Evolutionary conservation across 2,888 invertebrate species (phyloP).

Genomic region (Arge pagana): DNA sequence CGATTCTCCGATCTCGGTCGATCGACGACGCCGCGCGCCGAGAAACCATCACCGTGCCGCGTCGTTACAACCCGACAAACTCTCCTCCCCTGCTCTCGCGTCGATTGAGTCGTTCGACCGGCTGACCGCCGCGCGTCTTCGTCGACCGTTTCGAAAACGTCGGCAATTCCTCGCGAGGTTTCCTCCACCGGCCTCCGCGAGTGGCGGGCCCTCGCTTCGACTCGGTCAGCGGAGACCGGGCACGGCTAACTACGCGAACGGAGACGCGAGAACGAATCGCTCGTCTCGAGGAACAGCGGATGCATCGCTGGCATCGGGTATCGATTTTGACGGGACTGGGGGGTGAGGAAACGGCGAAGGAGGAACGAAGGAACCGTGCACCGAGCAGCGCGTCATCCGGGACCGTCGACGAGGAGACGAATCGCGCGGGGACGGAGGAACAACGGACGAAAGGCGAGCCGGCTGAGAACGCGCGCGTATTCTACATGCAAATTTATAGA

Average conservation of each 20-base stretch:
- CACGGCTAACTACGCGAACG: no score
- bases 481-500: conserved; percentile 59
- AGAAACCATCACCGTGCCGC: conserved; percentile 19
- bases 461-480: conserved; percentile 50
- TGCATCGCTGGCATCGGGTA: conserved; percentile 32
- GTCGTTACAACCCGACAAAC: conserved; percentile 30
- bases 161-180: conserved; percentile 3
- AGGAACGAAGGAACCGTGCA: conserved; percentile 6
- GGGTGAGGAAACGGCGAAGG: no score
- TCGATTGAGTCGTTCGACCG: conserved; percentile 39
- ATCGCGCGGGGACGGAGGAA: conserved; percentile 8
- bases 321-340: conserved; percentile 20
- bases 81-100: conserved; percentile 23
- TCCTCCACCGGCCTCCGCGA: background rate
- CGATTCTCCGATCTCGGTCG: conserved; percentile 19
- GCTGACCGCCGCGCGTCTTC: conserved; percentile 5
- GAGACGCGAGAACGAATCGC: no score
- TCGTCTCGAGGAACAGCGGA: no score
- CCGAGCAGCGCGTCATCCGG: conserved; percentile 12
- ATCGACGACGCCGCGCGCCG: conserved; percentile 14
- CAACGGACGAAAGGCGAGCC: conserved; percentile 20
- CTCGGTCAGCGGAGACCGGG: no score
- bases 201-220: background rate
- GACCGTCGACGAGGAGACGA: no score
- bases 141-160: conserved; percentile 8